phyloP scores from a whole-genome alignment of 2,888 invertebrate genomes.

The Eupithecia dodoneata region DNA sequence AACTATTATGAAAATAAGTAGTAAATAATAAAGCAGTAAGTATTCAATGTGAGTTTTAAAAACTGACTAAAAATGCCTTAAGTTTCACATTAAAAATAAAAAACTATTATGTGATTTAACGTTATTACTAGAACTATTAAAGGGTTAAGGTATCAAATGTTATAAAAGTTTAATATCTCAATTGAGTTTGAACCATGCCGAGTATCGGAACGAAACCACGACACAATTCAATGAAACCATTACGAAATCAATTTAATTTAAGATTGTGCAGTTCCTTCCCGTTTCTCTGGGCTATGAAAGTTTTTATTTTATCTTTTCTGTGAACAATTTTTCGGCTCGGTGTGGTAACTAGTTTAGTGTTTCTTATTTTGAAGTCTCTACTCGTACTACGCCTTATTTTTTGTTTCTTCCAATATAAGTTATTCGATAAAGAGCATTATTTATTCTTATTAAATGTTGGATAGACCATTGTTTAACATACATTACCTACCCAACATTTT shows the following conservation, averaged over 20 bases:
- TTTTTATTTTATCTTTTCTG: slow-evolving; percentile 23
- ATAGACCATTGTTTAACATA: not conserved
- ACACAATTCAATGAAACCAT: slow-evolving; percentile 34
- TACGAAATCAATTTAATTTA: slow-evolving; percentile 45
- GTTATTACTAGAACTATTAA: not conserved
- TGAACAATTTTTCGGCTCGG: slow-evolving; percentile 23
- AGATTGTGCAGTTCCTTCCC: slow-evolving; percentile 33
- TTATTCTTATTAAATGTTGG: not conserved
- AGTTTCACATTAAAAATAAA: not conserved
- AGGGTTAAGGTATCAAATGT: not conserved
- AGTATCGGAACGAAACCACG: slow-evolving; percentile 39
- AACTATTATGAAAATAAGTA: slow-evolving; percentile 2
- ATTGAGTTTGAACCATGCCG: slow-evolving; percentile 16
- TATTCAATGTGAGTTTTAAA: not conserved
- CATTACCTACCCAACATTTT: not conserved
- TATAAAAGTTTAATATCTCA: slow-evolving; percentile 12
- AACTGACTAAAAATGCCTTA: not conserved
- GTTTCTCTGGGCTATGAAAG: slow-evolving; percentile 19
- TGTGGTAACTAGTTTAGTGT: slow-evolving; percentile 14
- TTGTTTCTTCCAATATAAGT: not conserved
- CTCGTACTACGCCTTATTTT: not conserved
- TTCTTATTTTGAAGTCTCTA: not conserved
- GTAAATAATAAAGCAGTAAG: too few species aligned
- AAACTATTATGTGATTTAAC: not conserved
- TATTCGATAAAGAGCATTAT: not conserved